phyloP scores from a whole-genome alignment of 2,113 vertebrate species.

The Scalopus aquaticus region DNA sequence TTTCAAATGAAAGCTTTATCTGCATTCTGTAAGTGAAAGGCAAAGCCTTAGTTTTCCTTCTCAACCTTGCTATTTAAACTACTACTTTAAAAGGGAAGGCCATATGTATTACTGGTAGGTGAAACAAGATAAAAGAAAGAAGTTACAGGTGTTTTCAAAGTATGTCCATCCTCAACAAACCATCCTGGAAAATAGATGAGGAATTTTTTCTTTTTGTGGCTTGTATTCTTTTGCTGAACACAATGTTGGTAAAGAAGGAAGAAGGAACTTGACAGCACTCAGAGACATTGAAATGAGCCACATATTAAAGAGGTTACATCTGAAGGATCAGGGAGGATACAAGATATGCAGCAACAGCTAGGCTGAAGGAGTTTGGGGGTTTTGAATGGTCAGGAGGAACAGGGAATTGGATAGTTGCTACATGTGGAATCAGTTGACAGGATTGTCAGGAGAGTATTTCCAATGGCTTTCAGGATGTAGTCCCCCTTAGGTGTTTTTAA shows the following conservation, averaged over 20 bases:
- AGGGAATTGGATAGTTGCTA: not conserved
- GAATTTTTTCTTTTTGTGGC: not conserved
- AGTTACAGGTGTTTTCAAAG: not conserved
- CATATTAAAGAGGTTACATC: not conserved
- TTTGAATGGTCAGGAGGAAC: rapidly evolving
- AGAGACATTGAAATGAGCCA: not conserved
- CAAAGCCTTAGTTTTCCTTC: constrained; percentile 9
- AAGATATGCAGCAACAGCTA: not conserved
- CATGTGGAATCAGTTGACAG: not conserved
- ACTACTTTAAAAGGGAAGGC: not conserved
- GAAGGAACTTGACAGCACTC: not conserved
- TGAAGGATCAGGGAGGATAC: not conserved
- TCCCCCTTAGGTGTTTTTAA: not conserved
- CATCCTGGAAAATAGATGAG: not conserved
- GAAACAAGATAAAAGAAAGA: not conserved
- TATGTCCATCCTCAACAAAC: not conserved
- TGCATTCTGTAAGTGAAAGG: not conserved
- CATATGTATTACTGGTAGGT: not conserved
- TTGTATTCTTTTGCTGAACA: not conserved
- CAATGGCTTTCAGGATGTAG: not conserved
- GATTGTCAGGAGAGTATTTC: not conserved
- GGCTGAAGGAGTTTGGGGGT: not conserved
- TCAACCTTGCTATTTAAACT: not conserved
- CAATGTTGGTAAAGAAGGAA: not conserved
- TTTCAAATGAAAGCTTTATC: not conserved